Percentiles rank a stretch among this genome's conserved stretches.
phyloP scores from a whole-genome alignment of 2,113 vertebrate species.

The Cyprinodon brontotheroides region DNA sequence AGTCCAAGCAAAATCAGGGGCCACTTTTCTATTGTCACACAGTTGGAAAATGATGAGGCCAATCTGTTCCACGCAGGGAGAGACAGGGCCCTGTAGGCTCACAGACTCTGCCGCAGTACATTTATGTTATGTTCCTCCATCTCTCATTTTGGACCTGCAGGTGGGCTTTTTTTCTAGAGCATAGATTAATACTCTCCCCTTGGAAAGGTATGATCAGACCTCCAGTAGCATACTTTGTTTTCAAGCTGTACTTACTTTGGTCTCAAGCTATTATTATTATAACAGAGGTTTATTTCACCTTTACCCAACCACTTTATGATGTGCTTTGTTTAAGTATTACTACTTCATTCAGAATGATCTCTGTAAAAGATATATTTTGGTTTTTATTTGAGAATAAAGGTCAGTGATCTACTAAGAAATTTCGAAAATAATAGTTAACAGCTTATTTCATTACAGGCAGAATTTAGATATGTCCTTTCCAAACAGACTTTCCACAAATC shows the following conservation, averaged over 20 bases:
- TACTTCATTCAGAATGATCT: slow-evolving; percentile 31
- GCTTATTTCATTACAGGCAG: not conserved
- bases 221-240: slow-evolving; percentile 15
- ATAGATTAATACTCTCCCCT: slow-evolving; percentile 21
- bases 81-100: slow-evolving; percentile 60
- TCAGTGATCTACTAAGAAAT: slow-evolving; percentile 34
- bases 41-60: slow-evolving; percentile 66
- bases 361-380: slow-evolving; percentile 8
- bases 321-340: slow-evolving; percentile 29
- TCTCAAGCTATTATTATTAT: not conserved
- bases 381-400: slow-evolving; percentile 46
- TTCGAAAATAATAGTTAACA: slow-evolving; percentile 16
- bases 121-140: slow-evolving; percentile 50
- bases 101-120: slow-evolving; percentile 57
- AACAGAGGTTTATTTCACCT: slow-evolving; percentile 42
- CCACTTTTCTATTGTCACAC: slow-evolving; percentile 58
- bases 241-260: slow-evolving; percentile 44
- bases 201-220: slow-evolving; percentile 17
- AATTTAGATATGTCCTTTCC: not conserved
- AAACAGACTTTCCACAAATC: not conserved
- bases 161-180: slow-evolving; percentile 46
- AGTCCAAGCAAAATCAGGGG: slow-evolving; percentile 42
- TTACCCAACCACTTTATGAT: slow-evolving; percentile 45
- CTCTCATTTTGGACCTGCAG: slow-evolving; percentile 62
- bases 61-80: slow-evolving; percentile 63